Evolutionary conservation across 1,140 invertebrate genomes (phyloP), one percentile per base, ranked within the genome.

Genomic region (Druon quercuslanigerum): DNA sequence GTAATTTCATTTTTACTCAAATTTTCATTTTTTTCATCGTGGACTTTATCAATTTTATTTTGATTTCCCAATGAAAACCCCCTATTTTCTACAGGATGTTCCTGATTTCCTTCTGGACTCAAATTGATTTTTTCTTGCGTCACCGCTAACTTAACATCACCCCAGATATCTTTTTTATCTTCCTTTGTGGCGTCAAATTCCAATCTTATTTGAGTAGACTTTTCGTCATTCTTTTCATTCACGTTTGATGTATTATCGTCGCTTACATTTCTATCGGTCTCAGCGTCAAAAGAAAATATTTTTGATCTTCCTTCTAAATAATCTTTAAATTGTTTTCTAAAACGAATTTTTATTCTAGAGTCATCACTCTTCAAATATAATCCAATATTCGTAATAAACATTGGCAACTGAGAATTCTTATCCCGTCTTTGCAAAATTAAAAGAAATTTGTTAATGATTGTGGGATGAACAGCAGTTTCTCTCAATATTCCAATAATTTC

Each of bases 401-500:
- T 57, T 6, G 25, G 12, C 12, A 57, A 25, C 11, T 57, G 56
- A 12, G 17, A n/a, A 57, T 57, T 25, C 9, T 33, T 57, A 20
- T 57, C 56, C 9, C 56, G 56, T 9, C 25, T 57, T 20, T 57
- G 56, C 17, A 57, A 25, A 20, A 57, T 57, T 57, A 25, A 13
- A n/a, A 57, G 56, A 57, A 57, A 57, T 13, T 57, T 19, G 19
- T 57, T 57, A 57, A 57, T 57, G 9, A 57, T 12, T 57, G 56
- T 57, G 12, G 17, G 19, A 57, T 57, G 19, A 25, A 57, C 56
- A 25, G 19, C 19, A 8, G 19, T 20, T 57, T 57, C 56, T 57
- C 56, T 57, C 9, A 57, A 57, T 57, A 57, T 57, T 8, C 19
- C 25, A 20, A 57, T 57, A 57, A 57, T 57, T 57, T 57, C 56